phyloP scores from a whole-genome alignment of 2,797 vertebrate species.

The Lagodon rhomboides region DNA sequence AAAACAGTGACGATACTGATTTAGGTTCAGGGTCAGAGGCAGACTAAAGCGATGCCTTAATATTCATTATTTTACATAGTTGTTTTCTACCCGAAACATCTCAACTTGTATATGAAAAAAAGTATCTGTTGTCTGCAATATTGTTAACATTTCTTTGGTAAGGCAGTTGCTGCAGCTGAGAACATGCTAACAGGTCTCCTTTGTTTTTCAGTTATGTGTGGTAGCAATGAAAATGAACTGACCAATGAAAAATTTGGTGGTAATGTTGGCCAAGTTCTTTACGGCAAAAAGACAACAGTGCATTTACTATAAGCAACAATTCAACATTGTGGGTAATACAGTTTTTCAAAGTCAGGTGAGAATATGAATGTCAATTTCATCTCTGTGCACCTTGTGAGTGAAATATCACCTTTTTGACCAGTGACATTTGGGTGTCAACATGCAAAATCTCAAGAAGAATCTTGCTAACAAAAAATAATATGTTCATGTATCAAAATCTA shows the following conservation, averaged over 20 bases:
- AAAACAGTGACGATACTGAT: constrained; percentile 45
- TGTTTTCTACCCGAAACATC: not conserved
- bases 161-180: not conserved
- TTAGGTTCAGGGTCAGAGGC: constrained; percentile 54
- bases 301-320: not conserved
- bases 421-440: too few relatives aligned
- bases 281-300: not conserved
- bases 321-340: not conserved
- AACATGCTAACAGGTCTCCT: not conserved
- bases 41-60: constrained; percentile 21
- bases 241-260: not conserved
- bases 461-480: not conserved
- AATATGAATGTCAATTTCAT: not conserved
- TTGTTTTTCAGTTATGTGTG: not conserved
- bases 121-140: not conserved
- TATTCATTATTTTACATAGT: not conserved
- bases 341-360: not conserved
- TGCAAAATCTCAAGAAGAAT: not conserved
- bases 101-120: not conserved
- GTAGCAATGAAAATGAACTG: not conserved
- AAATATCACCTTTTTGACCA: too few relatives aligned
- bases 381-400: not conserved
- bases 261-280: not conserved
- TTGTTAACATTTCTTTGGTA: not conserved
- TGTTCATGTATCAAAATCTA: not conserved